Base-by-base conservation (phyloP, 2,888 invertebrate species). In the Sympetrum striolatum region DNA sequence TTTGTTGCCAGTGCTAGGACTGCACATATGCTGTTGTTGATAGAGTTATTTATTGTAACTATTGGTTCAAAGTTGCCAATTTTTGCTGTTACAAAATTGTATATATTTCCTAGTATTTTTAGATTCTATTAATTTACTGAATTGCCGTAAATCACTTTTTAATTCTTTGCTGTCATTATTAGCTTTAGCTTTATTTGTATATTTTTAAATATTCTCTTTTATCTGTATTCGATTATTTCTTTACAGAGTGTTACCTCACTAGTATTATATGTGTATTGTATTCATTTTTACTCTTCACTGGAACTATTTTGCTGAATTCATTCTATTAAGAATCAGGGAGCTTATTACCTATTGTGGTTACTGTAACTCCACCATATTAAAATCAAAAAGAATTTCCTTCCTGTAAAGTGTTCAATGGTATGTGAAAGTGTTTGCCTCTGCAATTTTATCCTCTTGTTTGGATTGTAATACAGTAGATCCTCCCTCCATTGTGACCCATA, bases 31-130 rank as follows among this genome's bases (percentile, higher is more conserved):
- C 86, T 58, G 53, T 86, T 58, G 35, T 58, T 86, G 37, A 86
- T 86, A 86, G 86, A 58, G 58, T 86, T 86, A 86, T 86, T 86
- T 86, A 86, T 86, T 37, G 60, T 86, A 53, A 86, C 86, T 86
- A 58, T 86, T 86, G 86, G 86, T 86, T 60, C 35, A 86, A 86
- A 86, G 86, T 86, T 86, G 58, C 58, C 86, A 86, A 86, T 31
- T 60, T 86, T 86, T 86, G 60, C 58, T 86, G 53, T 60, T 86
- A 86, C 12, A 35, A 60, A 58, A 60, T 86, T 86, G 86, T 60
- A 86, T 35, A 86, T 86, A 86, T n/a, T 53, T 86, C 86, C 37
- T 60, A 37, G 53, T 73, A 86, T 22, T 60, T 60, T 37, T 86
- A 37, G 60, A 86, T 35, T 60, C 22, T 18, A 60, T 22, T 86